Percentiles rank a stretch among this genome's conserved stretches.
Evolutionary conservation across 2,888 invertebrate species (phyloP).

Genomic region (Exocentrus adspersus): DNA sequence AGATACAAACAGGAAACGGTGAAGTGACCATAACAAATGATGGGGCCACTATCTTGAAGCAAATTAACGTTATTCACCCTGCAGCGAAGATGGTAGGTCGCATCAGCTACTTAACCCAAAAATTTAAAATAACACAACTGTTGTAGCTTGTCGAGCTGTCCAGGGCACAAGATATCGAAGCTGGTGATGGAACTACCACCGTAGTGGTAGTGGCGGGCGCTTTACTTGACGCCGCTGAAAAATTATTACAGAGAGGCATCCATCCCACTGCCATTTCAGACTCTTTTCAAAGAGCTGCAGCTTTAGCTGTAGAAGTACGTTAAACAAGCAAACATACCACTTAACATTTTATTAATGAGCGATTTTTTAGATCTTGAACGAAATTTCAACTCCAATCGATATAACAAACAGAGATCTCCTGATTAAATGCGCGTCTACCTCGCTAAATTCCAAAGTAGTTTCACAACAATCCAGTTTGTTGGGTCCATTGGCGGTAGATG

Average conservation of each 20-base stretch:
- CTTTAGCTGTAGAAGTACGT: conserved; percentile 72
- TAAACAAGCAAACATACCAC: not conserved
- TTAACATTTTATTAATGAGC: not conserved
- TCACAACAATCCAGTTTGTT: conserved; percentile 96
- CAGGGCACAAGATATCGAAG: conserved; percentile 98
- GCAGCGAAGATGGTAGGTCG: conserved; percentile 94
- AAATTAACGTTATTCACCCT: conserved; percentile 98
- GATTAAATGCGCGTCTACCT: conserved; percentile 95
- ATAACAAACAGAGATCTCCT: conserved; percentile 87
- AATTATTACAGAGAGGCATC: conserved; percentile 91
- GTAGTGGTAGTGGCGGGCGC: conserved; percentile 98
- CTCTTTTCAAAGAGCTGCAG: conserved; percentile 90
- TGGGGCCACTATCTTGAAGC: conserved; percentile 98
- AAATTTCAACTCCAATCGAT: conserved; percentile 88
- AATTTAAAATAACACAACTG: conserved; percentile 3
- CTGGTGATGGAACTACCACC: conserved; percentile 99
- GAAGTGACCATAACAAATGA: conserved; percentile 99
- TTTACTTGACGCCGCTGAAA: conserved; percentile 92
- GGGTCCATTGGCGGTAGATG: conserved; percentile 97
- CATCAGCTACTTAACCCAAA: no score
- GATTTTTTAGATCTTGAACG: conserved; percentile 71
- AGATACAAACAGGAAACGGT: conserved; percentile 96
- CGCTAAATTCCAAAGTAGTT: conserved; percentile 98
- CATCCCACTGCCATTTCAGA: conserved; percentile 98
- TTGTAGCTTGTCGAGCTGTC: conserved; percentile 94